These are phyloP conservation scores for Dasyurus viverrinus DNA, from an alignment of 2,113 vertebrate species.

Conservation along the genomic window DNA sequence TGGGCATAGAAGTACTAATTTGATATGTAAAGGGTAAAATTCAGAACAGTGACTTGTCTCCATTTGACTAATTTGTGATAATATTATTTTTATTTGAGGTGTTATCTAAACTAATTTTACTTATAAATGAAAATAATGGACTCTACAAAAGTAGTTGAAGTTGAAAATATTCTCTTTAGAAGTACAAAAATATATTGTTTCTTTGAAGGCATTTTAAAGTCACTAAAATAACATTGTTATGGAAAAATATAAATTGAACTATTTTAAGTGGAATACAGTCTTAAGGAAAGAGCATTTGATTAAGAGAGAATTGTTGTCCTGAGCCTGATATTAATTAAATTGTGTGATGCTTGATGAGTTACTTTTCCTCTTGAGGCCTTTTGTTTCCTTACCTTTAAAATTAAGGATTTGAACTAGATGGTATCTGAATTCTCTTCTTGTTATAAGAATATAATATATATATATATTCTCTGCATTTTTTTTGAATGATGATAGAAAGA, in stretches of 20 bases:
- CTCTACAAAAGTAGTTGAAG: constrained; percentile 20
- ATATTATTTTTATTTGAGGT: not conserved
- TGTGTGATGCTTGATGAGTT: constrained; percentile 17
- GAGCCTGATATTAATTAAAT: constrained; percentile 21
- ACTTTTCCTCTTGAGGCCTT: constrained; percentile 10
- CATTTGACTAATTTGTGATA: not conserved
- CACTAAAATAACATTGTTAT: constrained; percentile 19
- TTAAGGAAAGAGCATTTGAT: constrained; percentile 23
- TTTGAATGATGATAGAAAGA: constrained; percentile 21
- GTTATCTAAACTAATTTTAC: constrained; percentile 19
- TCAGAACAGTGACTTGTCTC: not conserved
- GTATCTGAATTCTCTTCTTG: not conserved
- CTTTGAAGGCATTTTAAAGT: not conserved
- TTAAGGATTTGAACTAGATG: constrained; percentile 9
- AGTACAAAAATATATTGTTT: constrained; percentile 1
- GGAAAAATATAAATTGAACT: constrained; percentile 37
- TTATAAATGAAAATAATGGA: constrained; percentile 22
- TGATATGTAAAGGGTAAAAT: not conserved
- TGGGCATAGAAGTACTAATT: not conserved
- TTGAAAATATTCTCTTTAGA: constrained; percentile 33
- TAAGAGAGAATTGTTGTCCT: constrained; percentile 39
- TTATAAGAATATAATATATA: too few relatives aligned
- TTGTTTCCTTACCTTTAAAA: constrained; percentile 44
- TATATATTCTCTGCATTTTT: not conserved
- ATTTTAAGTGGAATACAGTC: constrained; percentile 24